Percentiles rank a stretch among this genome's conserved stretches.
Conservation (phyloP, 2,888 invertebrate genomes). For the Drosophila paucipuncta region DNA sequence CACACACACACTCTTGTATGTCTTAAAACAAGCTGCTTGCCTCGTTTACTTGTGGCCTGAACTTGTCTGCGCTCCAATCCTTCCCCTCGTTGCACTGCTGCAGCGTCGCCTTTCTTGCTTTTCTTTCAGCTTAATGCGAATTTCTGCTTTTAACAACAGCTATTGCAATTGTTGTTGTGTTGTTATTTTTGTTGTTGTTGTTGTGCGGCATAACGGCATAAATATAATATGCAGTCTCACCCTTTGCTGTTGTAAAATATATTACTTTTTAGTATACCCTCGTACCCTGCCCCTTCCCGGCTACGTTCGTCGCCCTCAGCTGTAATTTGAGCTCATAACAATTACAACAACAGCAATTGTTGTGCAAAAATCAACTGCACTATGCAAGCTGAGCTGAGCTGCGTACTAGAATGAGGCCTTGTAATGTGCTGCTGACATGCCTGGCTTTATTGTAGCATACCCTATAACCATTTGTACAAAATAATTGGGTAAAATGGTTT, state of each 20-base stretch:
- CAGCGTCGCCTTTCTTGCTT: constrained; percentile 45
- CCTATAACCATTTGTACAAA: neutral
- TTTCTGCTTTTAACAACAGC: constrained; percentile 77
- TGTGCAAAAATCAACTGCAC: constrained; percentile 66
- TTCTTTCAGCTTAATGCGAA: constrained; percentile 78
- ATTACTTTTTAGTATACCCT: constrained; percentile 68
- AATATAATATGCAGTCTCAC: constrained; percentile 80
- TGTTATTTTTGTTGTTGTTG: constrained; percentile 29
- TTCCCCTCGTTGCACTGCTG: neutral
- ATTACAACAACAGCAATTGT: constrained; percentile 74
- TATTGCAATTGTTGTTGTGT: constrained; percentile 57
- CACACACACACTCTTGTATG: neutral
- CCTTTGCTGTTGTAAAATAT: constrained; percentile 73
- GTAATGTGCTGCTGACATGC: constrained; percentile 78
- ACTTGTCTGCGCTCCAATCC: constrained; percentile 53
- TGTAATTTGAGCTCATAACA: constrained; percentile 78
- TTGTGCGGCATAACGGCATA: constrained; percentile 62
- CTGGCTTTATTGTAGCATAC: constrained; percentile 22
- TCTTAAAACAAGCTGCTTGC: constrained; percentile 75
- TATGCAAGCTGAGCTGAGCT: neutral
- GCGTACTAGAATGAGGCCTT: constrained; percentile 29
- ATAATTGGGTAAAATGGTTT: neutral
- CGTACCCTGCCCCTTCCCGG: neutral
- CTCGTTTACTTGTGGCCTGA: constrained; percentile 76
- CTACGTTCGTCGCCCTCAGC: constrained; percentile 18